Base-by-base conservation (phyloP, 2,888 invertebrate genomes). In the Calameuta idolon region DNA sequence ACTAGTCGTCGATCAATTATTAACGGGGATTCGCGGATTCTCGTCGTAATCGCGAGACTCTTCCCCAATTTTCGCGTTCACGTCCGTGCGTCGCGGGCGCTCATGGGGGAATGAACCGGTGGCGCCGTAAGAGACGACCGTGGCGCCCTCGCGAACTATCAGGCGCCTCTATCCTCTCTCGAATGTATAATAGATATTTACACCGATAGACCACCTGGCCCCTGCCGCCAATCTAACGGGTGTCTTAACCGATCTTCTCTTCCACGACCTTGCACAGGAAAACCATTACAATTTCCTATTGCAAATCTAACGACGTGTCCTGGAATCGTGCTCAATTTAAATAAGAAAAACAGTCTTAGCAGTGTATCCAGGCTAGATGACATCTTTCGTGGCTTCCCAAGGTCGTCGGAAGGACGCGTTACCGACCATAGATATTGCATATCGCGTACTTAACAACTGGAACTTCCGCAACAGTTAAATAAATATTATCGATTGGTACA, bases 131-230 rank as follows among this genome's bases (percentile, higher is more conserved):
- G 79, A 81, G 79, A 79, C 84, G 84, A 86, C 81, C 68, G 84
- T 81, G 84, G 88, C 89, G 87, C 87, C 87, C 86, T 82, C 87
- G 79, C 23, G 80, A 82, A 87, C 84, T 83, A 82, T 76, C 75
- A 34, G 73, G 55, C 77, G 69, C 78, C 79, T 78, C 79, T 75
- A 37, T 40, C n/a, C 55, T 75, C 74, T 23, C 74, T 84, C 86
- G 87, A 87, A 87, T 86, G 87, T 86, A 88, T 86, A 87, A 88
- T 85, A 86, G 87, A 87, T 88, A 87, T 86, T 88, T 87, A 85
- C 88, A 88, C 88, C 85, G 87, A 87, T 86, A 85, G 89, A 88
- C 89, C 88, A 89, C 88, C 89, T 89, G 88, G 87, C 85, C 85
- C 85, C 80, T 77, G 82, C 82, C 82, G 77, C 75, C 40, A 23